phyloP scores from a whole-genome alignment of 2,113 vertebrate species.

The Meles meles region DNA sequence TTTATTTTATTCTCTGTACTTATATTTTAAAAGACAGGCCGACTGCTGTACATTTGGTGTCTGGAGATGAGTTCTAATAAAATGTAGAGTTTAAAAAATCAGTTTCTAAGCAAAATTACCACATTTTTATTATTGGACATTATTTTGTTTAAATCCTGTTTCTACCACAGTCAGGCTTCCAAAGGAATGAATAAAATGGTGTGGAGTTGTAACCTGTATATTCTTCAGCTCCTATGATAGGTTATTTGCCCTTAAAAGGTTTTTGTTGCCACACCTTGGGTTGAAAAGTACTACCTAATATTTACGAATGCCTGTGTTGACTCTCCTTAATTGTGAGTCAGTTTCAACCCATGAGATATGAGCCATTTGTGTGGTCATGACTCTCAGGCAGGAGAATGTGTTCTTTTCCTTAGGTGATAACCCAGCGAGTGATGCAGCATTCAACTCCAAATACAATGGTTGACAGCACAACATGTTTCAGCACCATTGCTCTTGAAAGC shows the following conservation, averaged over 20 bases:
- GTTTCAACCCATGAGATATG: not conserved
- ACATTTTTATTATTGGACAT: not conserved
- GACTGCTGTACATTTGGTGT: not conserved
- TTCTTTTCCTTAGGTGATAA: not conserved
- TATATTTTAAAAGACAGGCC: not conserved
- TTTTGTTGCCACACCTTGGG: conserved; percentile 3
- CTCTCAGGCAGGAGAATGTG: not conserved
- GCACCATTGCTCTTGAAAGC: not conserved
- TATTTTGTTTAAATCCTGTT: not conserved
- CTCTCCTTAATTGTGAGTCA: conserved; percentile 60
- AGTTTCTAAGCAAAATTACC: not conserved
- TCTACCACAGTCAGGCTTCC: not conserved
- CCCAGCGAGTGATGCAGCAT: not conserved
- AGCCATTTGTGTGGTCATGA: not conserved
- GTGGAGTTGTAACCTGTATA: not conserved
- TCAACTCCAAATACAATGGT: not conserved
- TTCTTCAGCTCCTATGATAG: conserved; percentile 5
- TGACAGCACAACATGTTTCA: not conserved
- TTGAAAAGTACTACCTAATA: conserved; percentile 42
- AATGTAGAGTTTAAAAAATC: not conserved
- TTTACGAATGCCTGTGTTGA: conserved; percentile 51
- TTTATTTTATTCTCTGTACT: not conserved
- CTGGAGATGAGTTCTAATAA: not conserved
- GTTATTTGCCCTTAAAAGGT: conserved; percentile 17
- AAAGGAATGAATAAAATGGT: not conserved